Evolutionary conservation across 2,113 vertebrate genomes (phyloP).

Genomic region (Prunella fulvescens): DNA sequence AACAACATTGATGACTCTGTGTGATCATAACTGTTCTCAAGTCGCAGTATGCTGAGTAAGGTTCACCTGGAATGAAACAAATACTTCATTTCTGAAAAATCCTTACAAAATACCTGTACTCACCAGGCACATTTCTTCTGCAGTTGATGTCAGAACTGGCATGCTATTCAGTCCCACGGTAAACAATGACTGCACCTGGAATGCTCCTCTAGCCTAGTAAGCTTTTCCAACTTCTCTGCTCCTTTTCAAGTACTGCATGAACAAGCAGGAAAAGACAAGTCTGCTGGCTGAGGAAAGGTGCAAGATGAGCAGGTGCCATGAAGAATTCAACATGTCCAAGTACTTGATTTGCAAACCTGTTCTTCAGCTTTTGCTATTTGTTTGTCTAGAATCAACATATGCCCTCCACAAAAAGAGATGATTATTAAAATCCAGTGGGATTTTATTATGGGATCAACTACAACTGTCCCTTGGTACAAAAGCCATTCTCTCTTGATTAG

Average conservation of each 20-base stretch:
- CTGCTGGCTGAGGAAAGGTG: background rate
- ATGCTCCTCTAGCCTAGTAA: background rate
- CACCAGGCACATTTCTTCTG: background rate
- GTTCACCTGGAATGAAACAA: background rate
- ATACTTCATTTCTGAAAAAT: background rate
- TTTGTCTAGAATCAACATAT: background rate
- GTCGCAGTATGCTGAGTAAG: fast-evolving
- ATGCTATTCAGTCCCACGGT: background rate
- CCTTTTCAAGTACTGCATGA: background rate
- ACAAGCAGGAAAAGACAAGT: background rate
- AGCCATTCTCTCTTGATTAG: background rate
- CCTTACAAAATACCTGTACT: slow-evolving; percentile 42
- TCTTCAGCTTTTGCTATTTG: background rate
- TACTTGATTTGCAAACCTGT: background rate
- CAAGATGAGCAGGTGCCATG: background rate
- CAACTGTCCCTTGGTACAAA: background rate
- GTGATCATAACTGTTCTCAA: background rate
- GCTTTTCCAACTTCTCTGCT: background rate
- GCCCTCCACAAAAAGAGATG: background rate
- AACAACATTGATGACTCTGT: background rate
- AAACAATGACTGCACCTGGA: background rate
- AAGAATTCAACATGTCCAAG: background rate
- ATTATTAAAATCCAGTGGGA: background rate
- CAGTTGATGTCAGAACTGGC: background rate
- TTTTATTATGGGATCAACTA: background rate